Base-by-base conservation (phyloP, 2,113 vertebrate genomes). In the Megalops atlanticus region DNA sequence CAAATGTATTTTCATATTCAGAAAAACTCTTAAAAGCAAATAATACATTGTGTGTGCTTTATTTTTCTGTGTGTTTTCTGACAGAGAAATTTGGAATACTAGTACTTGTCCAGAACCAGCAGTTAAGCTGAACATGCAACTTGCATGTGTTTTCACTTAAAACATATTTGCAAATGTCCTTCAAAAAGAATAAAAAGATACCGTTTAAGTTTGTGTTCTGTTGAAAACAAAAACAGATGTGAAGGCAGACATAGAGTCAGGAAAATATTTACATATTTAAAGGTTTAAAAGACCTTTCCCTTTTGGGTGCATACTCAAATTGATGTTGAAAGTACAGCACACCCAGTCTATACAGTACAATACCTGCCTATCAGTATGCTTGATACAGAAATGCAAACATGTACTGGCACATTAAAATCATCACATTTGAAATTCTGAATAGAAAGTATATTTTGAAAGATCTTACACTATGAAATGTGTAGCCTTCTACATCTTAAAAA, bases 171-270 rank as follows among this genome's bases (percentile, higher is more conserved):
- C 76, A 80, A 84, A 86, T 84, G 77, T 76, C 79, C 80, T 81
- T 71, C 52, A 80, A 75, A 79, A 81, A 76, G 68, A 68, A 79
- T 86, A 79, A 79, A 85, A 81, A 83, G 47, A 83, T 52, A 80
- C 76, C 82, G 81, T 77, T 68, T 77, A 54, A 73, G 49, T 79
- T 78, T 82, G 75, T 78, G 81, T 75, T 72, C 82, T 82, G 83
- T 41, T 80, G 78, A 80, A 84, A 91, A 88, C 85, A 80, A 82
- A 86, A 77, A 85, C 89, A 86, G 77, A 89, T 88, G 85, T 89
- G 84, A 80, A 84, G 18, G 74, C n/a, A 83, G 78, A 71, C 52
- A 80, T 64, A 38, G 45, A 85, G 74, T 72, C 43, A 47, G 70
- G 81, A 88, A 82, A 87, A 85, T 78, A 3, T 78, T 77, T 71